phyloP scores from a whole-genome alignment of 2,113 vertebrate species.

The Prinia subflava region DNA sequence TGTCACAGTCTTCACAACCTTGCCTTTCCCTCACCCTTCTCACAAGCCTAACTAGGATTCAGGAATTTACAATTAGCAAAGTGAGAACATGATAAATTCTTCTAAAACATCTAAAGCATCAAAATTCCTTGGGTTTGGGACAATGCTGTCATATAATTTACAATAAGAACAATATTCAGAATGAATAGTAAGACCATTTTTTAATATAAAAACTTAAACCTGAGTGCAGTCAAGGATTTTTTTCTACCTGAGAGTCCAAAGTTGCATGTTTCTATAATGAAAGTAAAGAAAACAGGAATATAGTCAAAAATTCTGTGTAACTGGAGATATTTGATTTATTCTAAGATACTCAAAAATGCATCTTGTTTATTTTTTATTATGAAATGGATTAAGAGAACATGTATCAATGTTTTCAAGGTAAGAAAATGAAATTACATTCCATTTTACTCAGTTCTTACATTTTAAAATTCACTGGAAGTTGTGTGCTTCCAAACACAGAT shows the following conservation, averaged over 20 bases:
- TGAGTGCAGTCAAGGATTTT: rapidly evolving
- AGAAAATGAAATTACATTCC: background rate
- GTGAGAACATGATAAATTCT: background rate
- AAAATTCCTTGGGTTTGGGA: background rate
- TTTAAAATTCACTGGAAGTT: background rate
- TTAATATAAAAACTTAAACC: background rate
- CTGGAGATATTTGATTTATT: background rate
- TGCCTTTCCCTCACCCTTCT: background rate
- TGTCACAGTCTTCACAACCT: background rate
- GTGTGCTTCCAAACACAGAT: background rate
- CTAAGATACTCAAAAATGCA: background rate
- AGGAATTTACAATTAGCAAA: background rate
- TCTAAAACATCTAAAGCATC: background rate
- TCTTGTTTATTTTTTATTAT: background rate
- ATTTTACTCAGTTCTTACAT: background rate
- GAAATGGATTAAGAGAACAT: rapidly evolving
- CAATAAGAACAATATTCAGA: background rate
- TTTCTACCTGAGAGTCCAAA: background rate
- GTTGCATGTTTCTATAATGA: background rate
- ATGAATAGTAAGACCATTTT: background rate
- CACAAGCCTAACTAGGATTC: background rate
- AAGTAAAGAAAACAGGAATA: background rate
- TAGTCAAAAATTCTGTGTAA: background rate
- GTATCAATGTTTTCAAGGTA: background rate
- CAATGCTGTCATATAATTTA: background rate